phyloP scores from a whole-genome alignment of 2,797 vertebrate species.

The Lophotriccus pileatus region DNA sequence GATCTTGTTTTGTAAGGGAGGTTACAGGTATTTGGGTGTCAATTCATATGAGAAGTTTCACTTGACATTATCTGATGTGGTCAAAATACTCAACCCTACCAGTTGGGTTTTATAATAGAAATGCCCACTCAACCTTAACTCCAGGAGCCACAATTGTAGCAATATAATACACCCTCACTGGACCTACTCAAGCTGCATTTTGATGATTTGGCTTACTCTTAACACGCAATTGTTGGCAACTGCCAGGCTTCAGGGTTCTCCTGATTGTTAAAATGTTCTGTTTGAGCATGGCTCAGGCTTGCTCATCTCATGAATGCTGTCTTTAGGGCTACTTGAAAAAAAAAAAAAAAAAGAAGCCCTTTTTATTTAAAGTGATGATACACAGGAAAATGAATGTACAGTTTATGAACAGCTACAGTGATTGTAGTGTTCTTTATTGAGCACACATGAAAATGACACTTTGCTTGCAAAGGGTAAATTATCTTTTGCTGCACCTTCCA shows the following conservation, averaged over 20 bases:
- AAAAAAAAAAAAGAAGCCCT: not conserved
- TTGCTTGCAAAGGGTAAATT: not conserved
- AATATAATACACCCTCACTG: not conserved
- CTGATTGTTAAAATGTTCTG: constrained; percentile 27
- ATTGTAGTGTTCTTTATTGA: constrained; percentile 9
- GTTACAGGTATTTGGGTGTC: not conserved
- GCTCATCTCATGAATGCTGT: not conserved
- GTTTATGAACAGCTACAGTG: constrained; percentile 30
- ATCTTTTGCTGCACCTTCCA: not conserved
- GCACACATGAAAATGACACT: not conserved
- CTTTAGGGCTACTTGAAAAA: constrained; percentile 35
- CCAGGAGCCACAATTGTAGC: not conserved
- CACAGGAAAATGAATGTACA: not conserved
- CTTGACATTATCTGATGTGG: constrained; percentile 34
- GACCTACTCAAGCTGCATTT: constrained; percentile 30
- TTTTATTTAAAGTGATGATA: constrained; percentile 33
- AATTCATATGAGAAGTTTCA: constrained; percentile 39
- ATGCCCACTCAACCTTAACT: constrained; percentile 44
- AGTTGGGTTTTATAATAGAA: constrained; percentile 27
- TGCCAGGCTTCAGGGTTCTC: constrained; percentile 22
- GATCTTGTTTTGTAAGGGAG: not conserved
- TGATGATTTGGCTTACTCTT: constrained; percentile 39
- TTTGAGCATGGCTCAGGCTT: not conserved
- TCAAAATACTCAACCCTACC: constrained; percentile 29
- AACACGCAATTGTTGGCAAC: not conserved